Base-by-base conservation (phyloP, 2,113 vertebrate species). In the Bombycilla garrulus region DNA sequence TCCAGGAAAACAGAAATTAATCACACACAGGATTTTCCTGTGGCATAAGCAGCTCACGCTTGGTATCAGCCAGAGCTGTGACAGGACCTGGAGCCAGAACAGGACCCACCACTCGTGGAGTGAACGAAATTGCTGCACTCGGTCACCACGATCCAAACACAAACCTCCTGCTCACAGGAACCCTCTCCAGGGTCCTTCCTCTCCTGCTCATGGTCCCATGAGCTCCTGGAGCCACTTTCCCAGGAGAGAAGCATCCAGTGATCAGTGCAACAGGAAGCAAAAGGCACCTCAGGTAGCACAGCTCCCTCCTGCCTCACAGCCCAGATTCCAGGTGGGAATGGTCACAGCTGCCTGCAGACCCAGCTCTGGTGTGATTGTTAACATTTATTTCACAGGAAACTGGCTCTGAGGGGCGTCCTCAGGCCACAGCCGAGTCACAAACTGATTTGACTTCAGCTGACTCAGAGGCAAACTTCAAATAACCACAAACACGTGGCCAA, bases 61-160 rank as follows among this genome's bases (percentile, higher is more conserved):
- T 23, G 25, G 18, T 10, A 45, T 45, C 40, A 72, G 23, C 16
- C 67, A 83, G 24, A 82, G 62, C 22, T 51, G 64, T 31, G 44
- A 48, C 47, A 45, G 33, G 15, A 48, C 20, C 58, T 12, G 56
- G 42, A 73, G 18, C 58, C 69, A 38, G 53, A 73, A 33, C 8
- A 50, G 33, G 23, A 66, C 57, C 33, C 61, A 60, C 15, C 25
- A 66, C 10, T 12, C 42, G 6, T 0, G 2, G 8, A 64, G 5
- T 3, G n/a, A 92, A 44, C 22, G n/a, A 9, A 62, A 60, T 1
- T 13, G 2, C 44, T 44, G 24, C 28, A 35, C 5, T 8, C 2
- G 1, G 7, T 12, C 67, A 56, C 69, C 26, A 4, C 0, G 1
- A 64, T 12, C 74, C 81, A 26, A 51, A 48, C 13, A 10, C 1